Evolutionary conservation across 2,888 invertebrate species (phyloP).

Genomic region (Achlya flavicornis): DNA sequence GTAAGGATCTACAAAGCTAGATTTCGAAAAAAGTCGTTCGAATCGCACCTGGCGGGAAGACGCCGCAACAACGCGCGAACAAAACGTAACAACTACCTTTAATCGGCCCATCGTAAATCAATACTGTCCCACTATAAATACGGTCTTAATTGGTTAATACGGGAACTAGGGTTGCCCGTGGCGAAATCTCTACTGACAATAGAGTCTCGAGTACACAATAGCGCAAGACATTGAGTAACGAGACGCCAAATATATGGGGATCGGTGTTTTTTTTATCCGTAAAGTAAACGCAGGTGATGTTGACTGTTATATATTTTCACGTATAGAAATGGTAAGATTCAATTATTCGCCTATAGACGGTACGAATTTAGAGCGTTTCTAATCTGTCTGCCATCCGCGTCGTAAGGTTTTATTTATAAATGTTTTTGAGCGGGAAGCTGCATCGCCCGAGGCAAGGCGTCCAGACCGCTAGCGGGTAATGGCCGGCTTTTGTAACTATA

Average conservation of each 20-base stretch:
- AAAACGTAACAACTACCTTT: constrained; percentile 56
- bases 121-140: constrained; percentile 66
- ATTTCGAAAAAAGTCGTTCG: constrained; percentile 51
- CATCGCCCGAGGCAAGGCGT: constrained; percentile 24
- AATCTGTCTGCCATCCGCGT: constrained; percentile 60
- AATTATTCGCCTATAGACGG: constrained; percentile 77
- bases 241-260: constrained; percentile 73
- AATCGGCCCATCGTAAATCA: constrained; percentile 61
- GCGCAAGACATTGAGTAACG: constrained; percentile 77
- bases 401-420: constrained; percentile 17
- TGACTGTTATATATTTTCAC: constrained; percentile 37
- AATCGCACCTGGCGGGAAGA: constrained; percentile 76
- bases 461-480: constrained; percentile 17
- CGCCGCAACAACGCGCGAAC: constrained; percentile 32
- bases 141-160: constrained; percentile 68
- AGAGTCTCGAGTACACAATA: constrained; percentile 56
- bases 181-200: constrained; percentile 60
- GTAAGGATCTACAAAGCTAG: constrained; percentile 70
- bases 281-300: constrained; percentile 74
- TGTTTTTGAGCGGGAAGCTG: constrained; percentile 35
- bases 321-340: constrained; percentile 72
- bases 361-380: constrained; percentile 61
- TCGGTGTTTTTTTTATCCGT: constrained; percentile 55
- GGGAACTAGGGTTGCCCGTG: constrained; percentile 47
- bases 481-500: constrained; percentile 24